Conservation (phyloP, 1,140 invertebrate genomes). For the Heliconius eleuchia region DNA sequence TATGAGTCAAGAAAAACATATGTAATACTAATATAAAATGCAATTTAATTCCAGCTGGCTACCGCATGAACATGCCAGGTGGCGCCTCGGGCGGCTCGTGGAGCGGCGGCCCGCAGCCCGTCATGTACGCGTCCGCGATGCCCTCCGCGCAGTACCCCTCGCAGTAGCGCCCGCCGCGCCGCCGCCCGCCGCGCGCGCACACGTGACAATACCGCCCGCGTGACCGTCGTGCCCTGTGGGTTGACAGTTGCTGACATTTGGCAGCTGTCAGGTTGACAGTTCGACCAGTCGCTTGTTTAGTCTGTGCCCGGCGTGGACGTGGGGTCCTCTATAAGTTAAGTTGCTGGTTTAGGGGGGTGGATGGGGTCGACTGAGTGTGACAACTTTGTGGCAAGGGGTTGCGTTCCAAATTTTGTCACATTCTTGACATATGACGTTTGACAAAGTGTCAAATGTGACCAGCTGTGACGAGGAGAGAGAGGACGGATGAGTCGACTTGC, state of each 20-base stretch:
- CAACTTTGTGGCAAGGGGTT: too few species aligned
- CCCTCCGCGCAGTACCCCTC: conserved; percentile 75
- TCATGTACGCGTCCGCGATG: conserved; percentile 71
- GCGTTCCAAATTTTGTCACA: too few species aligned
- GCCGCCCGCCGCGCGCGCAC: not conserved
- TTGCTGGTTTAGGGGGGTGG: too few species aligned
- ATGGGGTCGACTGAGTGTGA: too few species aligned
- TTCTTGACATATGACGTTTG: too few species aligned
- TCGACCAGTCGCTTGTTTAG: too few species aligned
- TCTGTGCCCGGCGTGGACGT: too few species aligned
- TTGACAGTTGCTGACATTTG: not conserved
- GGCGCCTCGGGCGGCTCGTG: conserved; percentile 55
- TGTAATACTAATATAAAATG: not conserved
- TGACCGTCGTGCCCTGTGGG: not conserved
- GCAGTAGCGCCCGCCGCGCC: conserved; percentile 57
- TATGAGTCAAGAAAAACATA: not conserved
- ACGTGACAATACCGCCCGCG: not conserved
- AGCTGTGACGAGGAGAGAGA: too few species aligned
- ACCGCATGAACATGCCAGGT: conserved; percentile 75
- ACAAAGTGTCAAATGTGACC: too few species aligned
- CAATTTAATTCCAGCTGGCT: conserved; percentile 58
- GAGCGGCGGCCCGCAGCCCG: conserved; percentile 62
- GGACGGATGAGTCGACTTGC: too few species aligned
- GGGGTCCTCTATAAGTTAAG: too few species aligned
- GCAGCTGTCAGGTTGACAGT: not conserved